Conservation (phyloP, 2,888 invertebrate genomes). For the Tetragonula carbonaria region DNA sequence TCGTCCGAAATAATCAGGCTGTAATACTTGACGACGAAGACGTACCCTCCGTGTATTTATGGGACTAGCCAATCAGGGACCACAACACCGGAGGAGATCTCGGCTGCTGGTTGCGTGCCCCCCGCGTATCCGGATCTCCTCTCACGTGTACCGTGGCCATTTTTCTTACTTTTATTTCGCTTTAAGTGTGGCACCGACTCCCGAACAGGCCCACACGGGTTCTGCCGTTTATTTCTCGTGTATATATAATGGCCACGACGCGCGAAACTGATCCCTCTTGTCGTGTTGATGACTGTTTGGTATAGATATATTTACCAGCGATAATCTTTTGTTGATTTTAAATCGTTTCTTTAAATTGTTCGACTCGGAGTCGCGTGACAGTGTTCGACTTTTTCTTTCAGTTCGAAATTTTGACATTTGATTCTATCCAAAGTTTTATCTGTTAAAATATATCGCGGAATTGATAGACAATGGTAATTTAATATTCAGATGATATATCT, state of each 20-base stretch:
- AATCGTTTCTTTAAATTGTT: too few species aligned
- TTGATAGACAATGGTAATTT: too few species aligned
- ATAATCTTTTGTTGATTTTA: too few species aligned
- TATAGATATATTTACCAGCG: too few species aligned
- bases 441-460: too few species aligned
- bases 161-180: slow-evolving; percentile 60
- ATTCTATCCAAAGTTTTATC: too few species aligned
- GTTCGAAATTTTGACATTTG: too few species aligned
- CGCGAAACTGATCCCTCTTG: background rate
- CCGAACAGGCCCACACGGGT: slow-evolving; percentile 23
- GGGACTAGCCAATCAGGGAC: slow-evolving; percentile 47
- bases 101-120: slow-evolving; percentile 46
- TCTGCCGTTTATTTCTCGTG: slow-evolving; percentile 36
- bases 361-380: too few species aligned
- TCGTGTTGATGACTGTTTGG: too few species aligned
- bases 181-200: slow-evolving; percentile 56
- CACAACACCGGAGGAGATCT: slow-evolving; percentile 16
- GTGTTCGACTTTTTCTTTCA: too few species aligned
- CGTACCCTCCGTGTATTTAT: slow-evolving; percentile 45
- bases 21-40: slow-evolving; percentile 51
- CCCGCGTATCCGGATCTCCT: slow-evolving; percentile 63
- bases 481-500: too few species aligned
- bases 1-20: slow-evolving; percentile 53
- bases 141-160: slow-evolving; percentile 56
- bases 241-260: background rate